Percentiles rank a stretch among this genome's conserved stretches.
These are phyloP conservation scores for Euglossa dilemma DNA, from an alignment of 1,140 invertebrate species.

Conservation along the genomic window DNA sequence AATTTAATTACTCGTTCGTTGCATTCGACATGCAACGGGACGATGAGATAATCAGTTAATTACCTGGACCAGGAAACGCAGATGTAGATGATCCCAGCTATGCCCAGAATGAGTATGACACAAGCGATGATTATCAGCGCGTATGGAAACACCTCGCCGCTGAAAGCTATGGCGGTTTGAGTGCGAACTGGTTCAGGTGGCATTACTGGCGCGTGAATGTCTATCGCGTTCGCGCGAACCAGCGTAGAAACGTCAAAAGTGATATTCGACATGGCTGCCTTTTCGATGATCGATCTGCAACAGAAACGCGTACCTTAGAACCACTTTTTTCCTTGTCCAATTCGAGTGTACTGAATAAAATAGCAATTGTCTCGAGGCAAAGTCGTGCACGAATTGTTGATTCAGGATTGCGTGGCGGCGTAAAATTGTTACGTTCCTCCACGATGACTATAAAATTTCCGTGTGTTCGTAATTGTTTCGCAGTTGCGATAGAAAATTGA, in stretches of 20 bases:
- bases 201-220: slow-evolving; percentile 87
- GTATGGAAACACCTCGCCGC: slow-evolving; percentile 91
- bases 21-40: too few species aligned
- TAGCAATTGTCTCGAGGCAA: not conserved
- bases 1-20: too few species aligned
- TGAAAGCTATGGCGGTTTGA: slow-evolving; percentile 85
- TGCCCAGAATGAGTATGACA: slow-evolving; percentile 92
- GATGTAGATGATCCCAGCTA: slow-evolving; percentile 94
- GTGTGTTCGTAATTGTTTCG: not conserved
- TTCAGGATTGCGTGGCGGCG: not conserved
- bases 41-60: slow-evolving; percentile 58
- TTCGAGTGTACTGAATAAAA: not conserved
- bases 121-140: slow-evolving; percentile 93
- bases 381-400: not conserved
- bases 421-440: not conserved
- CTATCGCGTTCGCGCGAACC: slow-evolving; percentile 86
- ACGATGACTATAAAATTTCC: slow-evolving; percentile 6
- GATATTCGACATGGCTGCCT: slow-evolving; percentile 85
- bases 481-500: too few species aligned
- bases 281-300: slow-evolving; percentile 83
- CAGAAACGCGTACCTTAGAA: not conserved
- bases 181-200: slow-evolving; percentile 78
- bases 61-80: slow-evolving; percentile 96
- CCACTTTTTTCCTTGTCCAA: accelerated
- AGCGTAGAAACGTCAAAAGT: slow-evolving; percentile 86